Conservation (phyloP, 1,140 invertebrate genomes). For the Stegodyphus dumicola region DNA sequence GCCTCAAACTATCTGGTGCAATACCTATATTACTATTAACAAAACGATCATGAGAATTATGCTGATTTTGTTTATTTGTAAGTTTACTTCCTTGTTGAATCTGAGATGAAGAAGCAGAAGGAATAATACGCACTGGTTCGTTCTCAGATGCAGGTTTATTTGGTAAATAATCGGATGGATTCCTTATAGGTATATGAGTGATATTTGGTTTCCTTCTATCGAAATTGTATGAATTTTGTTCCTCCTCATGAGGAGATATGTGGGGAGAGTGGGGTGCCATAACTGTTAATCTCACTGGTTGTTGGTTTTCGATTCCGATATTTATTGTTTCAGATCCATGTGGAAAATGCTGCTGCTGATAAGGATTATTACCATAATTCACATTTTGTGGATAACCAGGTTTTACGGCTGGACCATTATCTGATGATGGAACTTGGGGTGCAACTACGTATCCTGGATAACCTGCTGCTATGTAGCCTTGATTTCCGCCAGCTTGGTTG, state of each 20-base stretch:
- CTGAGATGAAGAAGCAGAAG: no score
- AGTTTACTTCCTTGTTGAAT: background rate
- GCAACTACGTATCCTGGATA: background rate
- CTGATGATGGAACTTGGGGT: constrained; percentile 1
- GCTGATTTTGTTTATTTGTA: background rate
- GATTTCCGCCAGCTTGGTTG: constrained; percentile 8
- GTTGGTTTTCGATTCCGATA: background rate
- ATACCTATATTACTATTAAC: constrained; percentile 15
- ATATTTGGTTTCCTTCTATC: background rate
- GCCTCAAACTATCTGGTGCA: constrained; percentile 2
- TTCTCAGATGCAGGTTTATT: no score
- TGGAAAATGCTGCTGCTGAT: background rate
- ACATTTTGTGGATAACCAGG: constrained; percentile 20
- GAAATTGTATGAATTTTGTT: background rate
- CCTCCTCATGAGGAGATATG: background rate
- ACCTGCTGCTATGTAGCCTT: background rate
- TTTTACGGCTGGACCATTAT: background rate
- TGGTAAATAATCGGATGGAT: no score
- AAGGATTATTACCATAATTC: constrained; percentile 2
- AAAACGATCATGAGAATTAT: constrained; percentile 13
- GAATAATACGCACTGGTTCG: no score
- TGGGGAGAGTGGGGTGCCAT: background rate
- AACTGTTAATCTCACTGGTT: constrained; percentile 7
- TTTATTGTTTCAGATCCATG: background rate
- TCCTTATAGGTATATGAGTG: background rate